phyloP scores from a whole-genome alignment of 2,797 vertebrate species.

The Melanotaenia nigrans region DNA sequence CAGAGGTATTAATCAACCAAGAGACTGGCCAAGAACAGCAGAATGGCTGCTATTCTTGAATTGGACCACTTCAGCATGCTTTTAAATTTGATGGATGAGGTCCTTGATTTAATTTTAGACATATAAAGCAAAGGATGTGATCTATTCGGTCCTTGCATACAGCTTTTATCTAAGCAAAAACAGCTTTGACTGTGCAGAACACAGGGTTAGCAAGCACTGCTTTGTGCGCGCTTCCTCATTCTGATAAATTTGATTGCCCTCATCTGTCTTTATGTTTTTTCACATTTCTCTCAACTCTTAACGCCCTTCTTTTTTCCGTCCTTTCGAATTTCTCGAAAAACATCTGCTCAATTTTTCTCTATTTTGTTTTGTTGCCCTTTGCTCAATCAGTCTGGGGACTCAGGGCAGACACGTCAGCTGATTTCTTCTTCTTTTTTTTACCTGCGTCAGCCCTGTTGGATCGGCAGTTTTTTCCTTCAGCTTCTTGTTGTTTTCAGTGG shows the following conservation, averaged over 20 bases:
- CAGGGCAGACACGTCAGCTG: conserved; percentile 36
- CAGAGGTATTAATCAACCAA: conserved; percentile 54
- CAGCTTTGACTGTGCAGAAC: conserved; percentile 22
- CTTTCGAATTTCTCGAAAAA: conserved; percentile 23
- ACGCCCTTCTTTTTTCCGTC: conserved; percentile 27
- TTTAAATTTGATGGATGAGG: conserved; percentile 49
- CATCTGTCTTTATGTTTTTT: conserved; percentile 19
- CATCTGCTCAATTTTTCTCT: conserved; percentile 46
- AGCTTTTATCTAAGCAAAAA: conserved; percentile 63
- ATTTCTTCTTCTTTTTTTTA: conserved; percentile 25
- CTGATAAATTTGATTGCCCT: conserved; percentile 34
- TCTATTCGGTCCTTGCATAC: conserved; percentile 23
- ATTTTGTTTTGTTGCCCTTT: conserved; percentile 16
- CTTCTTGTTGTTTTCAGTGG: conserved; percentile 45
- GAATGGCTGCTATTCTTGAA: conserved; percentile 42
- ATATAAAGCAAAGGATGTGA: conserved; percentile 51
- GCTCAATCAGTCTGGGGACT: conserved; percentile 34
- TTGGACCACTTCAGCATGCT: conserved; percentile 43
- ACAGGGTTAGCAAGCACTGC: neutral
- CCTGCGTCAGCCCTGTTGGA: conserved; percentile 38
- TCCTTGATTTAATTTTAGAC: conserved; percentile 69
- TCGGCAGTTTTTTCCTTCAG: conserved; percentile 11
- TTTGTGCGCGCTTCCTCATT: conserved; percentile 35
- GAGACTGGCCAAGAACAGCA: conserved; percentile 39
- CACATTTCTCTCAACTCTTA: conserved; percentile 10